These are phyloP conservation scores for Diachasma alloeum DNA, from an alignment of 1,140 invertebrate genomes.

Conservation along the genomic window DNA sequence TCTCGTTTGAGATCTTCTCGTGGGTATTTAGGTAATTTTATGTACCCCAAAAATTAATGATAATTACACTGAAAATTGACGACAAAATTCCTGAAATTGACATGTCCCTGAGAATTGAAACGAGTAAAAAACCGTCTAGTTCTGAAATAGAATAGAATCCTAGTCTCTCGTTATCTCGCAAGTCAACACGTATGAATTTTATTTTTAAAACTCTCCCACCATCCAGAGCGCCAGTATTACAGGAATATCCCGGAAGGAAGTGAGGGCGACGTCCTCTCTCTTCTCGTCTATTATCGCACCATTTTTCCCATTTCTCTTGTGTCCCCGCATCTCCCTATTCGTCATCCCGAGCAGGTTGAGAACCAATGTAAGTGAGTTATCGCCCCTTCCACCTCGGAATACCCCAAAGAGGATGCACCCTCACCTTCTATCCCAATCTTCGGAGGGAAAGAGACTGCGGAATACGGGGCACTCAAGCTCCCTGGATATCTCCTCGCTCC, in stretches of 20 bases:
- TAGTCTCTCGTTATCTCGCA: neutral
- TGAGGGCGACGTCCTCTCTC: slow-evolving; percentile 2
- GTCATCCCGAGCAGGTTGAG: neutral
- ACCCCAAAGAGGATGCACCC: slow-evolving; percentile 20
- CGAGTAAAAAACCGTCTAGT: neutral
- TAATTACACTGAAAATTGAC: too few relatives aligned
- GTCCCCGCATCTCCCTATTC: neutral
- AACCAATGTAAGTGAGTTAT: slow-evolving; percentile 23
- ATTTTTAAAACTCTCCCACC: neutral
- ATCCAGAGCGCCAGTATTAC: neutral
- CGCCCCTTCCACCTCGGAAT: neutral
- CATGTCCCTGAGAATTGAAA: too few relatives aligned
- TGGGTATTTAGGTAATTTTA: too few relatives aligned
- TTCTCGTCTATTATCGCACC: neutral
- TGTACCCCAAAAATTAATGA: too few relatives aligned
- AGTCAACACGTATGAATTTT: neutral
- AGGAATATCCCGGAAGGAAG: slow-evolving; percentile 23
- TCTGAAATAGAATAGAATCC: neutral
- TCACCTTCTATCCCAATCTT: neutral
- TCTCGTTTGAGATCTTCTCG: too few relatives aligned
- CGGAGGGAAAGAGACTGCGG: neutral
- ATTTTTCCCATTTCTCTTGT: neutral
- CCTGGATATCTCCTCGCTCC: neutral
- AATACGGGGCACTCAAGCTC: neutral
- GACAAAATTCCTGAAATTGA: too few relatives aligned